Evolutionary conservation across 1,140 invertebrate genomes (phyloP), one percentile per base, ranked within the genome.

Genomic region (Papilio glaucus): DNA sequence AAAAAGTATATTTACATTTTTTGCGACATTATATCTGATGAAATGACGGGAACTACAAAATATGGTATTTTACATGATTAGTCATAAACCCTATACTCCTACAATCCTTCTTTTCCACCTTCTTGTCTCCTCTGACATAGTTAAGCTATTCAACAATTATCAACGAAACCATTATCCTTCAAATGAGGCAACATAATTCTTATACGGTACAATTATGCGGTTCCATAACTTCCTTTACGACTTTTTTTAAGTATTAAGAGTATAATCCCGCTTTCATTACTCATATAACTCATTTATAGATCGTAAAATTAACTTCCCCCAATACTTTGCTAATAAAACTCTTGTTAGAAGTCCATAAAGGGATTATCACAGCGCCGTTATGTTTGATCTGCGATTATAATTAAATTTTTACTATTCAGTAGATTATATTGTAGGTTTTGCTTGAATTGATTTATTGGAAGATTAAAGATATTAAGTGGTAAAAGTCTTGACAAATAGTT

Each of bases 331-430:
- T 39, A 63, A 38, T 63, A 63, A 63, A 63, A 63, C 61, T 61
- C 57, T 63, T 63, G 61, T 63, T 63, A 63, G 29, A 63, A 63
- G 61, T 39, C 61, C 15, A 63, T 63, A 63, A 63, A 63, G 15
- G 13, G 37, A 37, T 63, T 63, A 63, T 63, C 61, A 37, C 13
- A n/a, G 26, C 33, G 61, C 37, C 15, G 33, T 63, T 38, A 63
- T 38, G 37, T 39, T 38, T 63, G 15, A 65, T 65, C 15, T 18
- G n/a, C 18, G 29, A 65, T 65, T 38, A 65, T 38, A 39, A 65
- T 65, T n/a, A 65, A 33, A 33, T 7, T 65, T 65, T 65, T 65
- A 65, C 62, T 65, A 37, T 65, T 41, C 33, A 21, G 37, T 37
- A 24, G 21, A 65, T 38, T 65, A 24, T 18, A 0, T 57, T 57